Conservation (phyloP, 2,888 invertebrate species). For the Argynnis bischoffii region DNA sequence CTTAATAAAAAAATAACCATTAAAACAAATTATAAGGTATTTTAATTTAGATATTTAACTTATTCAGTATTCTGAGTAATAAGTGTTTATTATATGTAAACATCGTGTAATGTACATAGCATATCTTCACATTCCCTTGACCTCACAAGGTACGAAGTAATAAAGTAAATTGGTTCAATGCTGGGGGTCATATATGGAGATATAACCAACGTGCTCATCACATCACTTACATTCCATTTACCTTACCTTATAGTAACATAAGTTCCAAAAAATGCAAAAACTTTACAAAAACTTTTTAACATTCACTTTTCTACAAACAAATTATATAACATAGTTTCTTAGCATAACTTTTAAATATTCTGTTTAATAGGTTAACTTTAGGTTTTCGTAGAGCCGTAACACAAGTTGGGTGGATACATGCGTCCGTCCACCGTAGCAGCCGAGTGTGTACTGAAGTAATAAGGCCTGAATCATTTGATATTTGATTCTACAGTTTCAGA, state of each 20-base stretch:
- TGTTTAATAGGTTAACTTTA: background rate
- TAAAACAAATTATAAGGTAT: too few species aligned
- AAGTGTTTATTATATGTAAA: too few species aligned
- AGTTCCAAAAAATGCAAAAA: slow-evolving; percentile 38
- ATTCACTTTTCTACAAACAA: background rate
- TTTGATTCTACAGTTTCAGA: slow-evolving; percentile 28
- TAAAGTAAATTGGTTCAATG: slow-evolving; percentile 59
- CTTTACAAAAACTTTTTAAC: slow-evolving; percentile 11
- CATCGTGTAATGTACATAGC: too few species aligned
- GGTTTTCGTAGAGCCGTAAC: slow-evolving; percentile 3
- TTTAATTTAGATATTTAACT: too few species aligned
- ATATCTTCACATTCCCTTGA: background rate
- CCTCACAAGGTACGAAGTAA: slow-evolving; percentile 50
- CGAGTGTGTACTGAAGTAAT: slow-evolving; percentile 55
- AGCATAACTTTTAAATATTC: background rate
- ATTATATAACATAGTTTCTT: background rate
- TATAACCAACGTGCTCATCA: slow-evolving; percentile 10
- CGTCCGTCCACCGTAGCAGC: slow-evolving; percentile 49
- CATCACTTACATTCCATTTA: slow-evolving; percentile 13
- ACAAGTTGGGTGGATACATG: slow-evolving; percentile 36
- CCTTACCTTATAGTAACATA: slow-evolving; percentile 5
- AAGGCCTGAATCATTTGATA: slow-evolving; percentile 11
- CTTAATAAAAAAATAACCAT: too few species aligned
- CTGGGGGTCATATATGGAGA: slow-evolving; percentile 60
- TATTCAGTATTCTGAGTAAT: too few species aligned